Conservation (phyloP, 1,140 invertebrate species). For the Aplysia californica region DNA sequence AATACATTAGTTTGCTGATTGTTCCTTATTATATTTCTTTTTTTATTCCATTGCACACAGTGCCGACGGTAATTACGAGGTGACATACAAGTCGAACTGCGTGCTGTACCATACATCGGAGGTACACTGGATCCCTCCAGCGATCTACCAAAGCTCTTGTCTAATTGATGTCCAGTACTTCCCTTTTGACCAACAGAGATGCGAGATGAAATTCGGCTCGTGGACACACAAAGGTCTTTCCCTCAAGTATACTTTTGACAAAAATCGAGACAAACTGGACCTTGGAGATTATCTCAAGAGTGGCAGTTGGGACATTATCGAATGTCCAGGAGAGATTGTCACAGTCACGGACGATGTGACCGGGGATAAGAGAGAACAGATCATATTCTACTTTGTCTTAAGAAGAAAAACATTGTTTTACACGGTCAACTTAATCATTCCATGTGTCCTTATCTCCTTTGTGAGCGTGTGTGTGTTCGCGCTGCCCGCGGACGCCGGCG, state of each 20-base stretch:
- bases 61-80: slow-evolving; percentile 66
- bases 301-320: slow-evolving; percentile 99
- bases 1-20: too few species aligned
- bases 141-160: slow-evolving; percentile 99
- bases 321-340: slow-evolving; percentile 78
- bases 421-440: slow-evolving; percentile 84
- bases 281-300: slow-evolving; percentile 98
- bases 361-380: slow-evolving; percentile 50
- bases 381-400: slow-evolving; percentile 81
- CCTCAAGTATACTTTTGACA: slow-evolving; percentile 92
- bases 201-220: slow-evolving; percentile 99
- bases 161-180: slow-evolving; percentile 99
- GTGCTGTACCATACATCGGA: slow-evolving; percentile 93
- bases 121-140: slow-evolving; percentile 97
- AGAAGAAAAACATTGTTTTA: slow-evolving; percentile 98
- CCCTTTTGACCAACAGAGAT: slow-evolving; percentile 95
- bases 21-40: too few species aligned
- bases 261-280: slow-evolving; percentile 95
- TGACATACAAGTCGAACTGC: slow-evolving; percentile 94
- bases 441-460: slow-evolving; percentile 63
- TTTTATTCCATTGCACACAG: slow-evolving; percentile 36
- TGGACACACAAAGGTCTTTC: slow-evolving; percentile 99
- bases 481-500: slow-evolving; percentile 64
- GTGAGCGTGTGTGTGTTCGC: slow-evolving; percentile 99
- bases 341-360: slow-evolving; percentile 43